phyloP scores from a whole-genome alignment of 2,797 vertebrate species.

The Halcyon leucocephala region DNA sequence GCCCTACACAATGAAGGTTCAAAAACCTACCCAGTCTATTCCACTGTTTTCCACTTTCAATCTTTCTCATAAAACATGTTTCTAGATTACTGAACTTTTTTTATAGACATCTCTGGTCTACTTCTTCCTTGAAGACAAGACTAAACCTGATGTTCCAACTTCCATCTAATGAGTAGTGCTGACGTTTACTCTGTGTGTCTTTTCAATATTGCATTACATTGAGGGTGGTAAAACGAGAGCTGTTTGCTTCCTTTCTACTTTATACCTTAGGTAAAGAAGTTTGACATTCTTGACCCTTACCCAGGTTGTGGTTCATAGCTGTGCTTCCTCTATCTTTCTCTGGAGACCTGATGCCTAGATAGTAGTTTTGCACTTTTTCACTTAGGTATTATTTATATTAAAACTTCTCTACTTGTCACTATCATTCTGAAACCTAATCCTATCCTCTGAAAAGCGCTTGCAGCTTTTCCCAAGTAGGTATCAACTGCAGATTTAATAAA shows the following conservation, averaged over 20 bases:
- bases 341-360: not conserved
- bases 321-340: not conserved
- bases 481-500: slow-evolving; percentile 25
- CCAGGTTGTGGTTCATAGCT: not conserved
- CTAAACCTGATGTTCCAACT: not conserved
- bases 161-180: not conserved
- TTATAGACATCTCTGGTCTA: not conserved
- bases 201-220: not conserved
- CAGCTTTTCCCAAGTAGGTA: not conserved
- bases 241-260: not conserved
- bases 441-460: not conserved
- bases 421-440: not conserved
- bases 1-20: not conserved
- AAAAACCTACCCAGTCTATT: not conserved
- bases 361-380: not conserved
- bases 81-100: not conserved
- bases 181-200: not conserved
- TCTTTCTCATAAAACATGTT: not conserved
- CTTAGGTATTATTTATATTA: not conserved
- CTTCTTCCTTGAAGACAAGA: not conserved
- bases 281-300: not conserved
- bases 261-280: not conserved
- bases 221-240: fast-evolving
- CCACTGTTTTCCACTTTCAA: not conserved
- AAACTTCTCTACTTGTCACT: not conserved